These are phyloP conservation scores for Alectura lathami DNA, from an alignment of 2,113 vertebrate genomes.

Conservation along the genomic window DNA sequence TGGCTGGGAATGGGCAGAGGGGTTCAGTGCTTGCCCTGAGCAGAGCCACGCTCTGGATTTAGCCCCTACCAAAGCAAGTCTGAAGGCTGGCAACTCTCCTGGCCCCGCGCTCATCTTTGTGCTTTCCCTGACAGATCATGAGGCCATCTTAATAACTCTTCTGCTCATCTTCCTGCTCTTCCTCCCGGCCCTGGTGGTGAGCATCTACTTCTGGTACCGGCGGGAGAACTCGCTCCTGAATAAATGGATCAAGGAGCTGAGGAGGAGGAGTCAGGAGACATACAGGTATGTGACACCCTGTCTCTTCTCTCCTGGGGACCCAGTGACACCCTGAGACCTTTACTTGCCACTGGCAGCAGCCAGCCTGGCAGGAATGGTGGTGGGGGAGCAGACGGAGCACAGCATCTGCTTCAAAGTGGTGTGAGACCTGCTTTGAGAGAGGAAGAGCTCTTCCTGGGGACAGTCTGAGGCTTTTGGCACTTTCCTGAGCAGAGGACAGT, in stretches of 20 bases:
- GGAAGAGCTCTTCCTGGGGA: background rate
- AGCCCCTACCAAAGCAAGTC: background rate
- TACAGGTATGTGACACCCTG: slow-evolving; percentile 48
- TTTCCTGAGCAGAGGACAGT: background rate
- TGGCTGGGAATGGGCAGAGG: rapidly evolving
- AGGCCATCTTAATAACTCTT: slow-evolving; percentile 74
- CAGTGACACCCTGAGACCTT: rapidly evolving
- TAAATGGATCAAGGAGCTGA: slow-evolving; percentile 75
- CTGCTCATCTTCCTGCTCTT: slow-evolving; percentile 85
- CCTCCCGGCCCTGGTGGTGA: slow-evolving; percentile 74
- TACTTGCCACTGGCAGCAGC: background rate
- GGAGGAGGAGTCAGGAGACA: slow-evolving; percentile 65
- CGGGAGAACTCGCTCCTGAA: slow-evolving; percentile 76
- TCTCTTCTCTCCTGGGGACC: background rate
- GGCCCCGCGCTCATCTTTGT: background rate
- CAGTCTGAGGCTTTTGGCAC: background rate
- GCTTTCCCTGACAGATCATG: slow-evolving; percentile 69
- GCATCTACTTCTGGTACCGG: slow-evolving; percentile 83
- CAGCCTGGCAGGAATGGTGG: background rate
- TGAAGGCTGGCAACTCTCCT: background rate
- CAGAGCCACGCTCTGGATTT: background rate
- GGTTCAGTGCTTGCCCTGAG: rapidly evolving
- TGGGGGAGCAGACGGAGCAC: background rate
- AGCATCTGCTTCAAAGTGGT: background rate
- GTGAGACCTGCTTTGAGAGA: background rate